Conservation (phyloP, 2,888 invertebrate genomes). For the Cancer borealis region DNA sequence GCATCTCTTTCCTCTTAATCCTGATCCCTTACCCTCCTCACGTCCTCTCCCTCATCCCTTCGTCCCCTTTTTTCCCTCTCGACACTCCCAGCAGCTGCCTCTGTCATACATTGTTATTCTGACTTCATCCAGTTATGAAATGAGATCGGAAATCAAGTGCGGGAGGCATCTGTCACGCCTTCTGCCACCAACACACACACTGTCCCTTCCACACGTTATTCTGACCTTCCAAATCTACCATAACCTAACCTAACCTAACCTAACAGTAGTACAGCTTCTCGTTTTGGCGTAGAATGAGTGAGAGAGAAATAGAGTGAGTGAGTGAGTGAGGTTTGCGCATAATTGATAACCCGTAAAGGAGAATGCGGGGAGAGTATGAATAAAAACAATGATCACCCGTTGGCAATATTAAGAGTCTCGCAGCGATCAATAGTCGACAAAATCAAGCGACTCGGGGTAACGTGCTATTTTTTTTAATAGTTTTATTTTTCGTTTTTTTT, state of each 20-base stretch:
- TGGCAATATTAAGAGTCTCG: slow-evolving; percentile 40
- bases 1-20: not conserved
- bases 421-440: slow-evolving; percentile 61
- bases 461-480: not conserved
- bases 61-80: not conserved
- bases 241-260: not conserved
- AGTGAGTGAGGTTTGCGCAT: not conserved
- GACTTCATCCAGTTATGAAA: slow-evolving; percentile 67
- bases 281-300: not conserved
- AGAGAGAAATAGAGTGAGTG: not conserved
- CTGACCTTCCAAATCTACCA: not conserved
- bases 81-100: slow-evolving; percentile 43
- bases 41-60: not conserved
- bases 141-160: slow-evolving; percentile 68
- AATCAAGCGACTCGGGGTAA: slow-evolving; percentile 58
- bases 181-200: not conserved
- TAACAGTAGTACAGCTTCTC: not conserved
- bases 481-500: not conserved
- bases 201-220: not conserved
- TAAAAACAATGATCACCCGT: slow-evolving; percentile 48
- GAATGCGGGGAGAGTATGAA: not conserved
- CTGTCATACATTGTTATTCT: slow-evolving; percentile 57
- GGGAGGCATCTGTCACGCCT: slow-evolving; percentile 55
- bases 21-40: not conserved
- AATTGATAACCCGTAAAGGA: not conserved